A percentile compares a stretch with the other conserved stretches of the same genome.
These are phyloP conservation scores for Cynaeus angustus DNA, from an alignment of 2,888 invertebrate species.

Conservation along the genomic window DNA sequence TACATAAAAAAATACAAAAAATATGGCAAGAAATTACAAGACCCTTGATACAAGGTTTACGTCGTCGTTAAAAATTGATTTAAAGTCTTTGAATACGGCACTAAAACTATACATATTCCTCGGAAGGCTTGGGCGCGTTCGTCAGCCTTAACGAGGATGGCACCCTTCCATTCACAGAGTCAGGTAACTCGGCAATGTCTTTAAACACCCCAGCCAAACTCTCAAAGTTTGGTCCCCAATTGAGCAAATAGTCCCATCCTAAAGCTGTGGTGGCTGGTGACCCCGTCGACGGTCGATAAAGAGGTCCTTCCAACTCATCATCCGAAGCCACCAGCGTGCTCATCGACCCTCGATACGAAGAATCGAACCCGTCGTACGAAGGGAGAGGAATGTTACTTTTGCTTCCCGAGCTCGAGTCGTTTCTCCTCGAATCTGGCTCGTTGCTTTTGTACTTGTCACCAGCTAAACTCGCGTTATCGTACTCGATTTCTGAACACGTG, in stretches of 20 bases:
- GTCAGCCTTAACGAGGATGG: slow-evolving; percentile 84
- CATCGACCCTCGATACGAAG: slow-evolving; percentile 94
- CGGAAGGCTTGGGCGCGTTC: slow-evolving; percentile 89
- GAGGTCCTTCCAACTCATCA: slow-evolving; percentile 87
- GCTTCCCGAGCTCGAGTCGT: slow-evolving; percentile 69
- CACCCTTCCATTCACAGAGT: slow-evolving; percentile 83
- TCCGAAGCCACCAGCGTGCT: slow-evolving; percentile 96
- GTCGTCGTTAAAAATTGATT: slow-evolving; percentile 49
- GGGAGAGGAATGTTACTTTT: slow-evolving; percentile 83
- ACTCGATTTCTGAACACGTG: slow-evolving; percentile 98
- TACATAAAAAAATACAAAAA: slow-evolving; percentile 61
- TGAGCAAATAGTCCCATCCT: slow-evolving; percentile 95
- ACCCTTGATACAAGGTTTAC: slow-evolving; percentile 69
- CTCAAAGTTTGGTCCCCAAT: slow-evolving; percentile 98
- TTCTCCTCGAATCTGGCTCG: slow-evolving; percentile 66
- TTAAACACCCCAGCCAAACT: slow-evolving; percentile 96
- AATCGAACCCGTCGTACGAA: slow-evolving; percentile 93
- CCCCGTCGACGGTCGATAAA: slow-evolving; percentile 87
- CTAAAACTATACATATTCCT: slow-evolving; percentile 85
- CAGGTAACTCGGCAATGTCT: slow-evolving; percentile 96
- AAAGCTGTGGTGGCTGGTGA: slow-evolving; percentile 86
- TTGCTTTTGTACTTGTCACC: slow-evolving; percentile 80
- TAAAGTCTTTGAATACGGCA: slow-evolving; percentile 54
- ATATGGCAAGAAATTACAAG: slow-evolving; percentile 68
- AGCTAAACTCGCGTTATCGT: slow-evolving; percentile 90